These are phyloP conservation scores for Bubo scandiacus DNA, from an alignment of 2,113 vertebrate species.

Conservation along the genomic window DNA sequence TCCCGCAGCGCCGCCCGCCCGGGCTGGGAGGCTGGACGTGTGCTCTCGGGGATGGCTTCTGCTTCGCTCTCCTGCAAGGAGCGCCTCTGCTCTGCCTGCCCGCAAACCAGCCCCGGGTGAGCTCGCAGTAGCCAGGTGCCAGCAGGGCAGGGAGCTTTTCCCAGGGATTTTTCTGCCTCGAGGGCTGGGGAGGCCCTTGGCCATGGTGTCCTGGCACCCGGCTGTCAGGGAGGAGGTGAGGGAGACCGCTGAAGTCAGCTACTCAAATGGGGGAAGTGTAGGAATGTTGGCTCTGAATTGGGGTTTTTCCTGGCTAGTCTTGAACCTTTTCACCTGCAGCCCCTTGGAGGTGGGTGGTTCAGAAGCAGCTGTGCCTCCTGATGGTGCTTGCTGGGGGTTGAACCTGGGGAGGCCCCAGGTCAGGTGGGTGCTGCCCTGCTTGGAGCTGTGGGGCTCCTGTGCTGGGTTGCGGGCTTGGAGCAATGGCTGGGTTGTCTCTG, in stretches of 20 bases:
- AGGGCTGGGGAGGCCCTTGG: background rate
- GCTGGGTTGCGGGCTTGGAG: background rate
- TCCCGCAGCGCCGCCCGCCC: background rate
- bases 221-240: background rate
- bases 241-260: background rate
- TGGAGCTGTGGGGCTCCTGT: background rate
- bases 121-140: background rate
- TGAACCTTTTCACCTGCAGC: background rate
- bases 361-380: background rate
- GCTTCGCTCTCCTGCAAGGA: background rate
- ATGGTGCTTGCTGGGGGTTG: background rate
- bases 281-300: background rate
- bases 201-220: background rate
- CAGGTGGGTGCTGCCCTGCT: background rate
- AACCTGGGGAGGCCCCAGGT: background rate
- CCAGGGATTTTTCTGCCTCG: background rate
- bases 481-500: background rate
- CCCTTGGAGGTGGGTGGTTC: background rate
- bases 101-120: accelerated
- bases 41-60: background rate
- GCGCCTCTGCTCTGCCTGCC: background rate
- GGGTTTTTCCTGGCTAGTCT: background rate
- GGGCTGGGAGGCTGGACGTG: background rate
- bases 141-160: background rate
- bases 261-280: background rate